These are phyloP conservation scores for Campoplex capitator DNA, from an alignment of 2,888 invertebrate genomes.

Conservation along the genomic window DNA sequence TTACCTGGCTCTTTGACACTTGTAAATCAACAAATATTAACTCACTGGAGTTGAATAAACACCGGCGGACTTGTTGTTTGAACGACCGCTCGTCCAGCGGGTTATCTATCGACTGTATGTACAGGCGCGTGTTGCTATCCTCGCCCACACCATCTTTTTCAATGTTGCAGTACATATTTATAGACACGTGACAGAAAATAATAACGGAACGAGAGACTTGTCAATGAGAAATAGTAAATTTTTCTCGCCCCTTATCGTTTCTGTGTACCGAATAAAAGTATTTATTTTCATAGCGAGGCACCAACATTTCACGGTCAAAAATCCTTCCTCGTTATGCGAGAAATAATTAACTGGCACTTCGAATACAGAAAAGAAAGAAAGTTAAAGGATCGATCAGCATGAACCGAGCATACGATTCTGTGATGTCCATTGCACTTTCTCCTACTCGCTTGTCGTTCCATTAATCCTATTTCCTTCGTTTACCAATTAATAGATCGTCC, in stretches of 20 bases:
- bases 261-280: neutral
- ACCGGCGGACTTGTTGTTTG: slow-evolving; percentile 71
- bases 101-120: slow-evolving; percentile 39
- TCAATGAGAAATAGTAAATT: neutral
- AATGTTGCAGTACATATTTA: neutral
- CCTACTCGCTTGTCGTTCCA: too few species aligned
- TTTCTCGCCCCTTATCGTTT: neutral
- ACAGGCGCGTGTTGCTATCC: slow-evolving; percentile 29
- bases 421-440: too few species aligned
- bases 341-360: slow-evolving; percentile 51
- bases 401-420: slow-evolving; percentile 49
- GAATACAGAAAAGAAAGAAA: slow-evolving; percentile 14
- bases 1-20: slow-evolving; percentile 78
- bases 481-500: slow-evolving; percentile 68
- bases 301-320: slow-evolving; percentile 11
- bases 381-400: slow-evolving; percentile 56
- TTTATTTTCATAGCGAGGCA: slow-evolving; percentile 2
- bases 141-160: slow-evolving; percentile 38
- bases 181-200: neutral
- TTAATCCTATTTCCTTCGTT: slow-evolving; percentile 61
- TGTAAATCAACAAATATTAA: slow-evolving; percentile 79
- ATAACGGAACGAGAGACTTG: slow-evolving; percentile 18
- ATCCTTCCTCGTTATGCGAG: slow-evolving; percentile 44
- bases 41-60: slow-evolving; percentile 72
- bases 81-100: slow-evolving; percentile 67